Evolutionary conservation across 2,797 vertebrate species (phyloP).

Genomic region (Gastrophryne carolinensis): DNA sequence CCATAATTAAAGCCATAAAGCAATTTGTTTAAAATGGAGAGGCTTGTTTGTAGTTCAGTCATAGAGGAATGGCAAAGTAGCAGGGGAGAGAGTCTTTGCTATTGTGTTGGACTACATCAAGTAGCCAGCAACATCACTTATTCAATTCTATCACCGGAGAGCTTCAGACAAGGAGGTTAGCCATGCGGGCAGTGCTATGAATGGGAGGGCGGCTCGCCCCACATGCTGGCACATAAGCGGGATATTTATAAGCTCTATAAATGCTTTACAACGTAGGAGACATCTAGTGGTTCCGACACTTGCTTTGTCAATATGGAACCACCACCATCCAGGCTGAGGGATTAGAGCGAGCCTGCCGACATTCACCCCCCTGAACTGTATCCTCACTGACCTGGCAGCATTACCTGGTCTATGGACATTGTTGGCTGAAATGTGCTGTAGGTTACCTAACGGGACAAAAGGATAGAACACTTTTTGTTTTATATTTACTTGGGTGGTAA

Average conservation of each 20-base stretch:
- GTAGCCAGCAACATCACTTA: background rate
- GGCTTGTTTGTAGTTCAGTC: background rate
- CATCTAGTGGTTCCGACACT: slow-evolving; percentile 69
- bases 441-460: too few relatives aligned
- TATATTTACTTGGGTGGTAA: too few relatives aligned
- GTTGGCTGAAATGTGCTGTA: too few relatives aligned
- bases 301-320: slow-evolving; percentile 52
- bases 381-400: slow-evolving; percentile 65
- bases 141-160: background rate
- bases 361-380: slow-evolving; percentile 71
- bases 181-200: slow-evolving; percentile 16
- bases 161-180: background rate
- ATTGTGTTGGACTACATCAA: background rate
- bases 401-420: too few relatives aligned
- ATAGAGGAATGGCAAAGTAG: background rate
- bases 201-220: slow-evolving; percentile 40
- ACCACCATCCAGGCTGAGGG: slow-evolving; percentile 49
- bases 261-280: slow-evolving; percentile 72
- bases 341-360: slow-evolving; percentile 61
- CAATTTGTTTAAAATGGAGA: background rate
- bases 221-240: slow-evolving; percentile 62
- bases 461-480: too few relatives aligned
- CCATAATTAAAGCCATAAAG: background rate
- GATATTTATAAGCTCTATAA: slow-evolving; percentile 71
- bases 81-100: background rate